phyloP scores from a whole-genome alignment of 2,888 invertebrate species.

The Chymomyza amoena region DNA sequence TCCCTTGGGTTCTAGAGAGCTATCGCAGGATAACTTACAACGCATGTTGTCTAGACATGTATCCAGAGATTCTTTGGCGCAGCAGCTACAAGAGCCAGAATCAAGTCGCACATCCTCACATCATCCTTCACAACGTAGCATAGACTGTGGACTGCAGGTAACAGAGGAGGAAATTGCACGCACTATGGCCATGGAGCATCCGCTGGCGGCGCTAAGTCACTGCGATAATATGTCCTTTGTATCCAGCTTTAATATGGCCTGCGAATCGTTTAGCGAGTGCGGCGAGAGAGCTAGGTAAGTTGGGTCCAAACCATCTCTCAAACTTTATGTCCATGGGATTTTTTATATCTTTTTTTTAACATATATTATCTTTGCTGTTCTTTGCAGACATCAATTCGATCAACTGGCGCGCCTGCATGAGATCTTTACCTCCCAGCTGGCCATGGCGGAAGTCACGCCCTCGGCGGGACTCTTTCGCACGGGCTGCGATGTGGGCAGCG shows the following conservation, averaged over 20 bases:
- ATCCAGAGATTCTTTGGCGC: slow-evolving; percentile 82
- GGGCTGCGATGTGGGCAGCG: slow-evolving; percentile 77
- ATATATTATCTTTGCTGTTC: no score
- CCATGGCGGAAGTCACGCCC: slow-evolving; percentile 86
- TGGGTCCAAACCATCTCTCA: fast-evolving
- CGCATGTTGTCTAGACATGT: slow-evolving; percentile 78
- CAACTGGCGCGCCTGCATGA: slow-evolving; percentile 90
- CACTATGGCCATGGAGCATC: slow-evolving; percentile 86
- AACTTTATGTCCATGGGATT: no score
- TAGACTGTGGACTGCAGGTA: slow-evolving; percentile 90
- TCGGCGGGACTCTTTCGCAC: slow-evolving; percentile 81
- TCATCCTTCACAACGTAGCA: slow-evolving; percentile 86
- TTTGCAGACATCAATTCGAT: slow-evolving; percentile 83
- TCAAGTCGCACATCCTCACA: slow-evolving; percentile 80
- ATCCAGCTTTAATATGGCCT: slow-evolving; percentile 85
- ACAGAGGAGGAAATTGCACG: slow-evolving; percentile 95
- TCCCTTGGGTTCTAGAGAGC: slow-evolving; percentile 88
- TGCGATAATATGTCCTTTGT: slow-evolving; percentile 92
- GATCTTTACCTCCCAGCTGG: slow-evolving; percentile 88
- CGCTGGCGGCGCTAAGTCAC: slow-evolving; percentile 91
- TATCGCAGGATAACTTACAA: slow-evolving; percentile 90
- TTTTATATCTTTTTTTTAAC: no score
- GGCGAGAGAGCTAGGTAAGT: slow-evolving; percentile 78
- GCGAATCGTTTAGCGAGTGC: slow-evolving; percentile 79
- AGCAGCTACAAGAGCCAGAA: slow-evolving; percentile 77